Percentiles rank a stretch among this genome's conserved stretches.
These are phyloP conservation scores for Euzophera pinguis DNA, from an alignment of 2,888 invertebrate genomes.

Conservation along the genomic window DNA sequence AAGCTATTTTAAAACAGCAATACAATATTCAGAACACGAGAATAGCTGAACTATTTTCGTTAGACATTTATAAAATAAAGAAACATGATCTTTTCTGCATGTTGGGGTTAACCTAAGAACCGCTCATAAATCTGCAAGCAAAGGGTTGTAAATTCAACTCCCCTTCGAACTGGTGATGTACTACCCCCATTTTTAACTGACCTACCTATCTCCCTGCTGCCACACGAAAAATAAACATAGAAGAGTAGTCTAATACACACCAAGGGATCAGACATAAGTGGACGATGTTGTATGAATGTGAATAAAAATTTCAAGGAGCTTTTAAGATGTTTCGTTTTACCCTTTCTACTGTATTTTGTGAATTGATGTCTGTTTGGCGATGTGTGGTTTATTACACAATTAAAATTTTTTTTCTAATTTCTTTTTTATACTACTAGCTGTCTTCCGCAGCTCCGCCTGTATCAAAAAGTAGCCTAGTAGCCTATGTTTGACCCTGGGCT, in stretches of 20 bases:
- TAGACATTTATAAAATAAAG: slow-evolving; percentile 71
- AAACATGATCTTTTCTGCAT: slow-evolving; percentile 70
- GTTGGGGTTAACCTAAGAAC: slow-evolving; percentile 55
- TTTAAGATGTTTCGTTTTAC: slow-evolving; percentile 53
- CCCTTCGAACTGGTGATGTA: slow-evolving; percentile 61
- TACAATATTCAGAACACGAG: slow-evolving; percentile 24
- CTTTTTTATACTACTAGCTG: too few species aligned
- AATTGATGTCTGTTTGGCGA: slow-evolving; percentile 57
- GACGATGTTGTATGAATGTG: slow-evolving; percentile 52
- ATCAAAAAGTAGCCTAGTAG: too few species aligned
- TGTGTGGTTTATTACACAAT: slow-evolving; percentile 43
- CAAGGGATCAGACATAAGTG: slow-evolving; percentile 36
- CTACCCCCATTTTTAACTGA: slow-evolving; percentile 39
- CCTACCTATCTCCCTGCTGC: slow-evolving; percentile 20
- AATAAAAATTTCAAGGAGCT: slow-evolving; percentile 68
- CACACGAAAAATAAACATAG: slow-evolving; percentile 14
- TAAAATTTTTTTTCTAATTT: slow-evolving; percentile 49
- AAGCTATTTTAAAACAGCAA: background rate
- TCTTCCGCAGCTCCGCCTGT: too few species aligned
- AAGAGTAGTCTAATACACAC: slow-evolving; percentile 21
- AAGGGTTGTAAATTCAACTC: slow-evolving; percentile 75
- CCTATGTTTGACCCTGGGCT: too few species aligned
- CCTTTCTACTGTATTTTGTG: slow-evolving; percentile 66
- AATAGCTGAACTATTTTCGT: slow-evolving; percentile 51
- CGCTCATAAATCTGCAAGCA: slow-evolving; percentile 67